Evolutionary conservation across 2,113 vertebrate species (phyloP), one percentile per base, ranked within the genome.

Genomic region (Pseudorectes ferrugineus): DNA sequence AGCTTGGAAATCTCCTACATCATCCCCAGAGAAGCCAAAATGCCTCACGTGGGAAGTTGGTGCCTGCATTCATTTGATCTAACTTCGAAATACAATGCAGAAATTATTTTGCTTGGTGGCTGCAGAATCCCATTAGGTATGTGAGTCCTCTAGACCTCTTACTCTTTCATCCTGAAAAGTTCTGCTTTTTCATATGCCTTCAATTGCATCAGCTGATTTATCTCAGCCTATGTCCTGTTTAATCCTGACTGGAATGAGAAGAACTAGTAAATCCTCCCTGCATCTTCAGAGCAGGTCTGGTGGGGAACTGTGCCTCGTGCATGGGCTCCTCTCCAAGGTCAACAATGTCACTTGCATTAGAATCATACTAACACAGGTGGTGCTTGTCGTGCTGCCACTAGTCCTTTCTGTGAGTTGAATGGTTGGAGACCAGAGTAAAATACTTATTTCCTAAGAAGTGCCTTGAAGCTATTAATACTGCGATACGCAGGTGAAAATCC

Each of bases 41-140:
- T 28, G 11, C 11, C 24, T 65, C 14, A 43, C 11, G 14, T 0
- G 0, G 29, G 57, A 82, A 55, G 29, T 0, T 85, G 18, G 11
- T 63, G 21, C 11, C 31, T 79, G 14, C 5, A 20, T 55, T 75
- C 3, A 5, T 67, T 67, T 75, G 43, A n/a, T 51, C 51, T 55
- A 40, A 59, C 33, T 72, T 85, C 17, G 28, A 92, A 95, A 92
- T 75, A 6, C 2, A 4, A 3, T 7, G 14, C 40, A 75, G 82
- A 72, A 51, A 20, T 75, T 29, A 40, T 59, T 66, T 82, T 72
- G 5, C 40, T 75, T 59, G 40, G 48, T 26, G 70, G 46, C 25
- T 77, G 36, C 10, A 65, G 62, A 68, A 75, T 79, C 45, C 35
- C 9, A 8, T 57, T 75, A 79, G 40, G 11, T 72, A 11, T 85